Base-by-base conservation (phyloP, 2,113 vertebrate genomes). In the Mormyrus lacerda region DNA sequence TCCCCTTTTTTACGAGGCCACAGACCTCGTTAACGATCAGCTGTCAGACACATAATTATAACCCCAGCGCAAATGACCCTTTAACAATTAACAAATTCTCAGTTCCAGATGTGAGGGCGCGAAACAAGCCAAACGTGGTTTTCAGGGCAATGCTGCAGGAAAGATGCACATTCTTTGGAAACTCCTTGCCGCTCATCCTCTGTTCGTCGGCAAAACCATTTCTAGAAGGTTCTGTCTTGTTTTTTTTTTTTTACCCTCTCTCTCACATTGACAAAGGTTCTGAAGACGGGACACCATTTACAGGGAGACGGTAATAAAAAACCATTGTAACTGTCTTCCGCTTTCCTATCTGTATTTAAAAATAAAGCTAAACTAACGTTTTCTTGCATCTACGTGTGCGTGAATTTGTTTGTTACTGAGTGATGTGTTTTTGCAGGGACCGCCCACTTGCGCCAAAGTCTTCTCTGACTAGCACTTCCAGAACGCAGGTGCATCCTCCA, bases 251-350 rank as follows among this genome's bases (percentile, higher is more conserved):
- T 95, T 94, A 93, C 94, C 94, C 94, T 86, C 88, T 91, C 91
- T 92, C 91, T 91, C 91, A 87, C 87, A 45, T 45, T 87, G 93
- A 94, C 92, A 94, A 90, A 87, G 27, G 24, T 89, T 84, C 87
- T 11, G 88, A 95, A 96, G 95, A 96, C 90, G 94, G 95, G 95
- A 96, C 61, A 95, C 94, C 94, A 94, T 92, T 94, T 93, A 92
- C 94, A 95, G 93, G 95, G 93, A 93, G 93, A 94, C 92, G 88
- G 91, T 94, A 91, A 92, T 93, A 90, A 90, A 91, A 94, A 92
- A 92, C 93, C 91, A 48, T 11, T 27, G 39, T 5, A 17, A 39
- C 13, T 39, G 11, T 76, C 27, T 76, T 76, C 35, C 21, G 0
- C 4, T 6, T 39, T 76, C 31, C 10, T 76, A 96, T 96, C 95